These are phyloP conservation scores for Platycnemis pennipes DNA, from an alignment of 2,888 invertebrate genomes.

Conservation along the genomic window DNA sequence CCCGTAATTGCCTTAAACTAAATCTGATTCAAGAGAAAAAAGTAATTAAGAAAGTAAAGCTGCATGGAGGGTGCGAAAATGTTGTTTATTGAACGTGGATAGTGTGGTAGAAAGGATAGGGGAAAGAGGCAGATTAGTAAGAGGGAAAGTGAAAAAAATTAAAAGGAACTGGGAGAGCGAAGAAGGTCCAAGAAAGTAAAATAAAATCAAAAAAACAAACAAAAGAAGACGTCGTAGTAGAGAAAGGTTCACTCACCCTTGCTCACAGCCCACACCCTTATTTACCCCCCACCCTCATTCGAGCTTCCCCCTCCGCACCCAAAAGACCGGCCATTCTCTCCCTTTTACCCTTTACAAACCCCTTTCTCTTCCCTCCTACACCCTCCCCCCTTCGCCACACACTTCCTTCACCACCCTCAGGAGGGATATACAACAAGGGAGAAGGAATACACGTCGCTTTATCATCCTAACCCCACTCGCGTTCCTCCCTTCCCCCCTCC, in stretches of 20 bases:
- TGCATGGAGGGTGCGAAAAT: neutral
- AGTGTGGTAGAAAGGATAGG: neutral
- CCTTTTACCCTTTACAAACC: constrained; percentile 32
- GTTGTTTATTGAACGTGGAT: neutral
- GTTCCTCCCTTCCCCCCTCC: neutral
- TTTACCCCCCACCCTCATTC: neutral
- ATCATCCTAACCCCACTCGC: constrained; percentile 57
- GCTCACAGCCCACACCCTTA: neutral
- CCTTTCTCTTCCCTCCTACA: neutral
- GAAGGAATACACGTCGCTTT: constrained; percentile 56
- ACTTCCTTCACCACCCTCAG: constrained; percentile 54
- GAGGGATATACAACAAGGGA: constrained; percentile 4
- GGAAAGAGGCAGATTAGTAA: neutral
- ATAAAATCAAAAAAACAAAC: constrained; percentile 12
- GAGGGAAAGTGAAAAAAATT: neutral
- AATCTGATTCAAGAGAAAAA: no score
- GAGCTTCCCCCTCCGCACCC: neutral
- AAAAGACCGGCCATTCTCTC: constrained; percentile 19
- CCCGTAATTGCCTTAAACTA: no score
- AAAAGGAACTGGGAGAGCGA: neutral
- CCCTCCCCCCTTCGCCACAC: neutral
- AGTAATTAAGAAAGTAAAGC: no score
- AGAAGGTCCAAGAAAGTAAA: neutral
- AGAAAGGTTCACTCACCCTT: constrained; percentile 47
- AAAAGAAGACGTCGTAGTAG: constrained; percentile 52